Evolutionary conservation across 2,797 vertebrate species (phyloP).

Genomic region (Synanceia verrucosa): DNA sequence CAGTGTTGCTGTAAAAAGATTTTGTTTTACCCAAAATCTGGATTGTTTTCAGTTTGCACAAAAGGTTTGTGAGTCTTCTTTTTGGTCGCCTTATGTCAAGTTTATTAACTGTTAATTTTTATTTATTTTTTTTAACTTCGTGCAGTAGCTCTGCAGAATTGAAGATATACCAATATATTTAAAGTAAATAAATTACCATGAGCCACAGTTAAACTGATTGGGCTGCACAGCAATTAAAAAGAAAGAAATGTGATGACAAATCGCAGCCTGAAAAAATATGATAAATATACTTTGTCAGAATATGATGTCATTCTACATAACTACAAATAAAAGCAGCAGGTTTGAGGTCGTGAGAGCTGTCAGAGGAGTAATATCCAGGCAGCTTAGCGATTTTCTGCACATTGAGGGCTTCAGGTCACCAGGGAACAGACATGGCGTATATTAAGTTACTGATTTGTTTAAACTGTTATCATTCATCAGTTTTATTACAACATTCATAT

Average conservation of each 20-base stretch:
- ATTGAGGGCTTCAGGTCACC: conserved; percentile 29
- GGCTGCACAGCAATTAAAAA: conserved; percentile 1
- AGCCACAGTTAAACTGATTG: not conserved
- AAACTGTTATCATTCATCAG: conserved; percentile 37
- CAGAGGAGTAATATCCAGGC: conserved; percentile 25
- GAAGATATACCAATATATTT: conserved; percentile 7
- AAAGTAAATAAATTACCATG: conserved; percentile 5
- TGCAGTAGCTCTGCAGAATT: conserved; percentile 22
- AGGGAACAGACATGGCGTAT: conserved; percentile 25
- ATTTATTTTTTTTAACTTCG: conserved; percentile 31
- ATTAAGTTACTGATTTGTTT: conserved; percentile 42
- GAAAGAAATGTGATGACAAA: conserved; percentile 4
- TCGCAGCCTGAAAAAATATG: not conserved
- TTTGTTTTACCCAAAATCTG: conserved; percentile 46
- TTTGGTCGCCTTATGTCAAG: conserved; percentile 19
- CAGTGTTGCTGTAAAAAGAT: conserved; percentile 30
- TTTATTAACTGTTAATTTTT: conserved; percentile 30
- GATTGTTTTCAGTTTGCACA: conserved; percentile 59
- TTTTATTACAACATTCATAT: conserved; percentile 48
- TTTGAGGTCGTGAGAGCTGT: conserved; percentile 14
- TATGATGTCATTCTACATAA: conserved; percentile 50
- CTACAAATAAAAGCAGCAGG: conserved; percentile 1
- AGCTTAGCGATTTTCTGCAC: conserved; percentile 41
- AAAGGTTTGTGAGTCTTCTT: conserved; percentile 34
- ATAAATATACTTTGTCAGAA: not conserved